Evolutionary conservation across 2,113 vertebrate genomes (phyloP), one percentile per base, ranked within the genome.

Genomic region (Echinops telfairi): DNA sequence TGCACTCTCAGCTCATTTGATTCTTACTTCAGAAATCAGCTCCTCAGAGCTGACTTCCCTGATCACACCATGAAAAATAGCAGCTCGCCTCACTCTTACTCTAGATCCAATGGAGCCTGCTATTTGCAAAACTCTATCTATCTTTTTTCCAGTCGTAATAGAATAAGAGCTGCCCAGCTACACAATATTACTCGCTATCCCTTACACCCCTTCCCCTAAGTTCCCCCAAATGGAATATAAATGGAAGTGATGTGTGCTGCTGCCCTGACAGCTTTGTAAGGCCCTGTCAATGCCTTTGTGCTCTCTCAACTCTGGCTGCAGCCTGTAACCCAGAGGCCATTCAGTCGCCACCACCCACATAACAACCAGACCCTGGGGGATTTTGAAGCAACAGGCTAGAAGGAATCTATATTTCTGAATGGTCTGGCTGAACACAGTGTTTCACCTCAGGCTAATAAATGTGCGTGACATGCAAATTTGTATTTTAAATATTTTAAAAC

Each of bases 141-240:
- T 64, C 16, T 31, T 22, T 47, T 40, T 53, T 80, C 25, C 25
- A 36, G 8, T 4, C 38, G 22, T 27, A 40, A 76, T 76, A 60
- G 66, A 29, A 40, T 53, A 36, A 73, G 9, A 57, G 6, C 10
- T 31, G 16, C 27, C 58, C 3, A 1, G 38, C 33, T 70, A 3
- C 9, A 43, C 62, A 0, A 7, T 27, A 25, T 1, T 58, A 58
- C 4, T 2, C 29, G 0, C 1, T 8, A 22, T 4, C 29, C 43
- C 5, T 12, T 4, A 16, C 5, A 9, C 5, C 4, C 8, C 10
- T 60, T 33, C 1, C 12, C 47, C 15, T 68, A 64, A 47, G 8
- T 19, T 68, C 36, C 90, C 68, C 38, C 7, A 3, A 6, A 17
- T 15, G 17, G 47, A 53, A 14, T 15, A 16, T 25, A 31, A 91